These are phyloP conservation scores for Hexactinellida sp. DNA, from an alignment of 37 sponge, comb jelly and placozoan genomes.

Conservation along the genomic window DNA sequence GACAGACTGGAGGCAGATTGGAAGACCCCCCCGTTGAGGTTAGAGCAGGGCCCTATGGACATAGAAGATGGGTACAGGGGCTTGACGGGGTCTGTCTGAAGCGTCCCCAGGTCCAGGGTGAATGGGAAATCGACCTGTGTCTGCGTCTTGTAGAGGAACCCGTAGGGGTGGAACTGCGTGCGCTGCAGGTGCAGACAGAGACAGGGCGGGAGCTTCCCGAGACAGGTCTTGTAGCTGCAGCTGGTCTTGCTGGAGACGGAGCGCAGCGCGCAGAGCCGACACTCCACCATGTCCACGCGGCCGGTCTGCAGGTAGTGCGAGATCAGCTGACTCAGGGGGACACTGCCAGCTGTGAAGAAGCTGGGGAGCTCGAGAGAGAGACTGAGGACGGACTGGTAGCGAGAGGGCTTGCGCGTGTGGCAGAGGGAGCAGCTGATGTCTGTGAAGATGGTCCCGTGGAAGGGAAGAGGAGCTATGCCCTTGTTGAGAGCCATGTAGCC, in stretches of 20 bases:
- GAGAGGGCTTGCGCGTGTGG: slow-evolving; percentile 4
- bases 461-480: not conserved
- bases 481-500: not conserved
- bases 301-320: slow-evolving; percentile 4
- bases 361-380: not conserved
- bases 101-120: not conserved
- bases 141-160: not conserved
- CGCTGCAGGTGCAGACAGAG: not conserved
- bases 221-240: not conserved
- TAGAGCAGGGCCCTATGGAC: not conserved
- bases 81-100: not conserved
- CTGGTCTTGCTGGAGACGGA: not conserved
- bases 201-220: not conserved
- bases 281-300: not conserved
- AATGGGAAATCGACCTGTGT: not conserved
- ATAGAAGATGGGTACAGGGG: not conserved
- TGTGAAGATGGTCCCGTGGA: slow-evolving; percentile 8
- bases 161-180: not conserved
- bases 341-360: not conserved
- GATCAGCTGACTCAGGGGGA: not conserved
- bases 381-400: slow-evolving; percentile 1
- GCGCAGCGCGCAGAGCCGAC: not conserved
- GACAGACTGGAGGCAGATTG: not conserved
- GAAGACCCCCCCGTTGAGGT: not conserved
- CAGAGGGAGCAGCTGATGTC: not conserved